Base-by-base conservation (phyloP, 2,888 invertebrate species). In the Pinctada fucata region DNA sequence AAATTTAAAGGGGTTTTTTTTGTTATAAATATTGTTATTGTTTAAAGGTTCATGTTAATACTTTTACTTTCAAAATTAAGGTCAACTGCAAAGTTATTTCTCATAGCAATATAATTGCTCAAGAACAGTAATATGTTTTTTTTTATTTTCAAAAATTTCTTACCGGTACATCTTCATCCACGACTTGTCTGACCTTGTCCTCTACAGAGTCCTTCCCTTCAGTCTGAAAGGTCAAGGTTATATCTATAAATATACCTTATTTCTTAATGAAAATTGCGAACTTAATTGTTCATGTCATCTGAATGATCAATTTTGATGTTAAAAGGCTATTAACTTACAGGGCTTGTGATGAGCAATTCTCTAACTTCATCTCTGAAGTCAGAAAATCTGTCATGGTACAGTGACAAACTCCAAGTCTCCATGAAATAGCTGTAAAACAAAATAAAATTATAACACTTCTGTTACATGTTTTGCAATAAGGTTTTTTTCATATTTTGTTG, bases 341-440 rank as follows among this genome's bases (percentile, higher is more conserved):
- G 89, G 80, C 89, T 84, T 13, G 89, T 91, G 79, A 90, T 87
- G 13, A 92, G 88, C 45, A 92, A 87, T 73, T 92, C 92, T 50
- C 92, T 81, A 13, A 93, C 86, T 84, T 93, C 93, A 73, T 92
- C 92, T 47, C 91, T 80, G 85, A 93, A 91, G 84, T 92, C 92
- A 3, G 89, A 83, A 86, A 92, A 93, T 75, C 92, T 86, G 83
- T 93, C 93, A 78, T 93, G 92, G 84, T 89, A 93, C 63, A 93
- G 75, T 2, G 92, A 91, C 86, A 91, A 83, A 51, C 88, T 79
- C 92, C 92, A 93, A 1, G 90, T 87, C 78, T 92, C 92, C 73
- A 79, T 82, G 86, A 93, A 91, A 82, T 87, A 93, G 13, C 92
- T 92, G 86, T n/a, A 84, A 84, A 31, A 31, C 10, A 47, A 47